Conservation (phyloP, 2,797 vertebrate genomes). For the Poecile montanus region DNA sequence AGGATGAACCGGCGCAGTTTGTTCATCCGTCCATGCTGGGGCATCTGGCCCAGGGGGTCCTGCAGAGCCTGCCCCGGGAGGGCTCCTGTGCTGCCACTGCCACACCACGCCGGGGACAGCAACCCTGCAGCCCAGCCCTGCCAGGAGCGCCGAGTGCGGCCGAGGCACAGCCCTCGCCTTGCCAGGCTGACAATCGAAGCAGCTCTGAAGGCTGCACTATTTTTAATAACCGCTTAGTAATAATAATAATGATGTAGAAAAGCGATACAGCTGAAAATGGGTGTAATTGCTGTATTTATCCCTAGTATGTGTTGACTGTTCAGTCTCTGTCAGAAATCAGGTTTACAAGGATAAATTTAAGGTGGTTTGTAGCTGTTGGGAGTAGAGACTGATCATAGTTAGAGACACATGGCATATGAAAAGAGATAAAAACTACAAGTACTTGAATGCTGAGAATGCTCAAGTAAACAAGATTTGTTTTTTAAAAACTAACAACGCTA, state of each 20-base stretch:
- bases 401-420: neutral
- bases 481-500: neutral
- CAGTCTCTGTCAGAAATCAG: conserved; percentile 9
- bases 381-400: neutral
- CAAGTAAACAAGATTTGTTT: neutral
- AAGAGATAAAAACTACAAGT: neutral
- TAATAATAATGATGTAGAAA: conserved; percentile 25
- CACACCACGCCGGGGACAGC: neutral
- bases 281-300: conserved; percentile 42
- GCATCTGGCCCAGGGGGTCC: neutral
- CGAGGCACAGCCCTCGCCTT: fast-evolving
- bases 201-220: neutral
- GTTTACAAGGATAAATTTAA: conserved; percentile 33
- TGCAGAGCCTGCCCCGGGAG: fast-evolving
- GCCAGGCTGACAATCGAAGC: neutral
- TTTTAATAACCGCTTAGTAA: conserved; percentile 44
- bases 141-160: fast-evolving
- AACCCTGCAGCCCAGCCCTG: neutral
- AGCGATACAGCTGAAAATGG: conserved; percentile 35
- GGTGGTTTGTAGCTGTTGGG: conserved; percentile 7
- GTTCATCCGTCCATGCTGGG: neutral
- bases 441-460: neutral
- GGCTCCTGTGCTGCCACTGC: neutral
- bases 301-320: neutral
- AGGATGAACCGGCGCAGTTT: neutral